phyloP scores from a whole-genome alignment of 2,797 vertebrate genomes.

The Alosa sapidissima region DNA sequence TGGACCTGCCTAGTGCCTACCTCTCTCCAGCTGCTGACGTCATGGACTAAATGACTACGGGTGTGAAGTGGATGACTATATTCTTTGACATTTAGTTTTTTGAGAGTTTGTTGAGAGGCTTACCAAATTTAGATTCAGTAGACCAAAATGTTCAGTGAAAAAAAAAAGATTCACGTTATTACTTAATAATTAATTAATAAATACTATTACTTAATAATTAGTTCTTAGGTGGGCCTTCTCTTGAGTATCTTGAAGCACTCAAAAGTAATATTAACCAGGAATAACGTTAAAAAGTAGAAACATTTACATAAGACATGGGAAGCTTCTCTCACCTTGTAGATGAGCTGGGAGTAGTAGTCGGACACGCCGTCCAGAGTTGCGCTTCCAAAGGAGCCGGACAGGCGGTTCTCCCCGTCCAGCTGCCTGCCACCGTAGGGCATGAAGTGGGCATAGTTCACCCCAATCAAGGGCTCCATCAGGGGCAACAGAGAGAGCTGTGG shows the following conservation, averaged over 20 bases:
- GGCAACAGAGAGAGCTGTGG: slow-evolving; percentile 95
- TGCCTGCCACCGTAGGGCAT: slow-evolving; percentile 94
- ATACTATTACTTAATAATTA: too few relatives aligned
- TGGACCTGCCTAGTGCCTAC: not conserved
- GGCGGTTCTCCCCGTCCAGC: slow-evolving; percentile 88
- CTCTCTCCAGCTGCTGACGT: not conserved
- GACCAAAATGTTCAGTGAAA: not conserved
- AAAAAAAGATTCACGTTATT: too few relatives aligned
- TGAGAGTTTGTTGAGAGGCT: not conserved
- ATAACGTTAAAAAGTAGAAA: not conserved
- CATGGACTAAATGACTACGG: not conserved
- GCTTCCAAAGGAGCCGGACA: slow-evolving; percentile 95
- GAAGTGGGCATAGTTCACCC: slow-evolving; percentile 97
- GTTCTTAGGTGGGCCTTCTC: too few relatives aligned
- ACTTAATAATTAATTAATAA: too few relatives aligned
- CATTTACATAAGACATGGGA: not conserved
- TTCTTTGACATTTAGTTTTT: not conserved
- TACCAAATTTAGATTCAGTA: not conserved
- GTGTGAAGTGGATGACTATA: not conserved
- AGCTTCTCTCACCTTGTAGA: slow-evolving; percentile 85
- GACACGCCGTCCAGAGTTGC: slow-evolving; percentile 94
- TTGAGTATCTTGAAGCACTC: not conserved
- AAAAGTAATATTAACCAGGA: not conserved
- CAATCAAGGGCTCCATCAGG: slow-evolving; percentile 95
- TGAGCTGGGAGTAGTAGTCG: slow-evolving; percentile 98